These are phyloP conservation scores for Hirtodrosophila confusa DNA, from an alignment of 2,888 invertebrate species.

Conservation along the genomic window DNA sequence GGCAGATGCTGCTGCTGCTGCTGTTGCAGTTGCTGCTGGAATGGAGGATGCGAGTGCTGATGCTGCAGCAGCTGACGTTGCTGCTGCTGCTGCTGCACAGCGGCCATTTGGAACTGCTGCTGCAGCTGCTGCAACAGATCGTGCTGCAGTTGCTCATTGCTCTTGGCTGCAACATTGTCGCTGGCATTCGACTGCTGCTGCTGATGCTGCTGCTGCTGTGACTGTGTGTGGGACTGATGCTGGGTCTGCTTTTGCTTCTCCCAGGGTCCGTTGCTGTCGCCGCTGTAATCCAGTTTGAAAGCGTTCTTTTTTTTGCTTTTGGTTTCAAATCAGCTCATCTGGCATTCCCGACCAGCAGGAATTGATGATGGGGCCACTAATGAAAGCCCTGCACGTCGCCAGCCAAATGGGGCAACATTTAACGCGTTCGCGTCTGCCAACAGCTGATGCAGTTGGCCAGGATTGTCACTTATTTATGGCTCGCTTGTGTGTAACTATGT, in stretches of 20 bases:
- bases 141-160: conserved; percentile 63
- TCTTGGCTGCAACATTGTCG: conserved; percentile 40
- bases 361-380: conserved; percentile 19
- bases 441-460: conserved; percentile 60
- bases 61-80: conserved; percentile 69
- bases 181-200: conserved; percentile 30
- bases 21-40: conserved; percentile 60
- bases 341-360: neutral
- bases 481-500: conserved; percentile 27
- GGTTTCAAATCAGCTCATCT: neutral
- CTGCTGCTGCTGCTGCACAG: conserved; percentile 65
- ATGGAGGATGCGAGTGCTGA: conserved; percentile 77
- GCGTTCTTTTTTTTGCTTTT: conserved; percentile 18
- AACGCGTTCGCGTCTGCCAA: conserved; percentile 28
- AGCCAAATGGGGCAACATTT: conserved; percentile 52
- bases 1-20: conserved; percentile 63
- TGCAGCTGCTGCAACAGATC: conserved; percentile 73
- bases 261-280: conserved; percentile 81
- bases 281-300: conserved; percentile 81
- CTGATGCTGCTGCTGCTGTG: conserved; percentile 70
- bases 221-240: conserved; percentile 16
- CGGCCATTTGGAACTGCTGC: conserved; percentile 63
- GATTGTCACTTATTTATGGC: conserved; percentile 56
- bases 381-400: conserved; percentile 47
- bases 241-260: conserved; percentile 77